Evolutionary conservation across 2,888 invertebrate genomes (phyloP), one percentile per base, ranked within the genome.

Genomic region (Leucophora obtusa): DNA sequence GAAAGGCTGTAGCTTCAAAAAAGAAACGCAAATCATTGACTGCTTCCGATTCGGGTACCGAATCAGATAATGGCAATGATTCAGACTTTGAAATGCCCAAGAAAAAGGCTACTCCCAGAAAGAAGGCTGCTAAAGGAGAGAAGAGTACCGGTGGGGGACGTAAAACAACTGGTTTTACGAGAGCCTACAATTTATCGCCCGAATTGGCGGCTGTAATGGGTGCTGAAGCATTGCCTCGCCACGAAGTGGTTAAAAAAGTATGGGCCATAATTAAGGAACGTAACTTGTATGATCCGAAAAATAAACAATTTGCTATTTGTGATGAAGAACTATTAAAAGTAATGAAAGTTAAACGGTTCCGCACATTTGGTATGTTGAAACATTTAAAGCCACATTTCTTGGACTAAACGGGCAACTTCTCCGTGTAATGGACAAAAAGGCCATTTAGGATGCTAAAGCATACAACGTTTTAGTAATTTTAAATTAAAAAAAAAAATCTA

Each of bases 311-410:
- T 87, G 97, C 98, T 84, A 95, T 98, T 86, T 98, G 98, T 91
- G 97, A 98, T 89, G 96, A 96, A 69, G 95, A 97, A 68, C 91
- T 98, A 51, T 92, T 94, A 89, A 96, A 96, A 90, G 95, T 98
- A 50, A 96, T 98, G 89, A 97, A 97, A 50, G 94, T 95, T 1
- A 97, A 97, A 89, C 94, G 97, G 43, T 97, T 98, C 93, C 94
- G 96, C 85, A 96, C 96, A 71, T 98, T 98, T 87, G 98, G 97
- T 82, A 98, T 98, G 98, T 96, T 98, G 95, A 98, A 98, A 90
- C 96, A 96, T 91, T 92, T 98, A 85, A 97, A 97, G 91, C 94
- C 94, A 82, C 98, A 98, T 91, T 97, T 98, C 85, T 85, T 89
- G 56, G 87, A 89, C 63, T 89, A 89, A n/a, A 24, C 1, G 14